phyloP scores from a whole-genome alignment of 2,113 vertebrate species.

The Callospermophilus lateralis region DNA sequence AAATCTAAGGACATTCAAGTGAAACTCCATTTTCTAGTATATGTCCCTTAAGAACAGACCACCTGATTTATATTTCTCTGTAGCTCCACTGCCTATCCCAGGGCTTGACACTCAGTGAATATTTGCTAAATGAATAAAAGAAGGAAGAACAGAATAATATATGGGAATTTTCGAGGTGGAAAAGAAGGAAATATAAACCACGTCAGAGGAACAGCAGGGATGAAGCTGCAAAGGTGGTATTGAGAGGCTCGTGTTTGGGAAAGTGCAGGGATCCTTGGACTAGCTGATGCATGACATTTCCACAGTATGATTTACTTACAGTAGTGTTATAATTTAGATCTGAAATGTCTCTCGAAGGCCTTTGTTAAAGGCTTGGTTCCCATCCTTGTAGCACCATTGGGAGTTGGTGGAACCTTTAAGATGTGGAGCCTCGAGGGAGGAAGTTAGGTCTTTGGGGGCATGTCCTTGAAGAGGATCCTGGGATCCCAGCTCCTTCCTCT shows the following conservation, averaged over 20 bases:
- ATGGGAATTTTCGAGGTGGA: background rate
- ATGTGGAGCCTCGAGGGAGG: too few relatives aligned
- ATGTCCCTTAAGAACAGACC: background rate
- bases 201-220: background rate
- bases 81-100: background rate
- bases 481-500: background rate
- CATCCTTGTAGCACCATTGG: background rate
- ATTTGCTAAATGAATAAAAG: background rate
- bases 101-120: background rate
- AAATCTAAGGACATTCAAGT: constrained; percentile 36
- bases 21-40: constrained; percentile 45
- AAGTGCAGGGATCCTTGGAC: background rate
- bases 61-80: constrained; percentile 1
- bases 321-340: background rate
- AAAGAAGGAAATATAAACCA: background rate
- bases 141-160: background rate
- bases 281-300: background rate
- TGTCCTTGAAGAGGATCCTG: background rate
- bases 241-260: background rate
- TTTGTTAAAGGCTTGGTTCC: background rate
- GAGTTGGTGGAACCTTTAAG: background rate
- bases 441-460: background rate
- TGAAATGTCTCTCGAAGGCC: background rate
- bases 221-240: background rate
- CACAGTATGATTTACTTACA: background rate